Base-by-base conservation (phyloP, 1,140 invertebrate genomes). In the Drosophila ananassae region DNA sequence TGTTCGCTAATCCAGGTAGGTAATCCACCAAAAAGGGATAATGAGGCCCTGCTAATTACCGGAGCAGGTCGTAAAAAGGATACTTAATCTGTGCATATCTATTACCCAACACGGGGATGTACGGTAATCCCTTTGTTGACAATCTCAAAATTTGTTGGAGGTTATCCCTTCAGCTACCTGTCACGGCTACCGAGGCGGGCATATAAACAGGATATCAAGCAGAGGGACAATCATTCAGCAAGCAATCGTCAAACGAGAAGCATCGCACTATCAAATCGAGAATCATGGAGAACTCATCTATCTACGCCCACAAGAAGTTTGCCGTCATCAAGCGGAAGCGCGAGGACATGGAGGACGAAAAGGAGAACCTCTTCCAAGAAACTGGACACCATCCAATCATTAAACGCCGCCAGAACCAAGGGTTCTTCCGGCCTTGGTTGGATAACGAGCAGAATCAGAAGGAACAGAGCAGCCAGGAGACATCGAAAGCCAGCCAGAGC, bases 191-290 rank as follows among this genome's bases (percentile, higher is more conserved):
- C 13, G 30, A 12, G 32, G 2, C 48, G 52, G 12, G 41, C 34
- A 85, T 85, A 85, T 85, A 85, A 85, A 71, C 57, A 81, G 68
- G 73, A 80, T 67, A 85, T 80, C 63, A 63, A 48, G 21, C 50
- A 25, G 2, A 30, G 30, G 34, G 30, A 4, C 32, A 22, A 50
- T 55, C 81, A 85, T 85, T 85, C 81, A 60, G 12, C 32, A 34
- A 80, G 10, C 46, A 56, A 74, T 71, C 81, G 63, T 77, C 63
- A 46, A 74, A 48, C 71, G 37, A 73, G 73, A 51, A 71, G 52
- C 41, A 74, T 74, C 73, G 25, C 7, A n/a, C 24, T 13, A 12
- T 30, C 28, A 21, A 39, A 17, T 37, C 41, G 1, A 47, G 5
- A 41, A 58, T 1, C 28, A 82, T 74, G 71, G 60, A 69, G 56